phyloP scores from a whole-genome alignment of 2,113 vertebrate species.

The Rafetus swinhoei region DNA sequence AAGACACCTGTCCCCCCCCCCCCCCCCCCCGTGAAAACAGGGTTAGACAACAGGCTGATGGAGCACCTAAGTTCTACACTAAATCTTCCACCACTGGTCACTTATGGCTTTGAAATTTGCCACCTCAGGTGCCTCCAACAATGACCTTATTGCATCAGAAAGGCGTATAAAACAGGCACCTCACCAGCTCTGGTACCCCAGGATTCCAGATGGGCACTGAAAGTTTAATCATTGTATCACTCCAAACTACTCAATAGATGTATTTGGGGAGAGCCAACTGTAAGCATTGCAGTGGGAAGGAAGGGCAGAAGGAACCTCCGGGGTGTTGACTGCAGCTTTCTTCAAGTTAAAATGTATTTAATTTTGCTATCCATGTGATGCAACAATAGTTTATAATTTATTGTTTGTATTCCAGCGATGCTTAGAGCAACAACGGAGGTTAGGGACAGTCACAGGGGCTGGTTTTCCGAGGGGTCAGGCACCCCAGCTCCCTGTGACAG shows the following conservation, averaged over 20 bases:
- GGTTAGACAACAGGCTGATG: background rate
- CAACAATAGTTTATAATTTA: background rate
- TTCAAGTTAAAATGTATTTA: background rate
- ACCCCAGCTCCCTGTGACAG: background rate
- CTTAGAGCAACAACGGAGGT: background rate
- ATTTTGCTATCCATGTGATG: background rate
- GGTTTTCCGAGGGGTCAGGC: background rate
- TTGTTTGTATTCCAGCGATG: background rate
- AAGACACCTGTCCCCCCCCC: too few relatives aligned
- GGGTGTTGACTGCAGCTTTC: background rate
- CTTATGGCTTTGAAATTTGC: background rate
- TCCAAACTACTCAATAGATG: background rate
- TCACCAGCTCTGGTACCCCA: background rate
- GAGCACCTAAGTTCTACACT: background rate
- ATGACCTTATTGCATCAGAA: background rate
- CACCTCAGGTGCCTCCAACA: background rate
- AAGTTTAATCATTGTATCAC: background rate
- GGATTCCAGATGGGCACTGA: background rate
- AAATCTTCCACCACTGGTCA: background rate
- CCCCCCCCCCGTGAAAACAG: background rate
- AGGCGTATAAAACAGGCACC: background rate
- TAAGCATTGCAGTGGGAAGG: background rate
- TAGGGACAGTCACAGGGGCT: background rate
- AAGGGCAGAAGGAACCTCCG: background rate
- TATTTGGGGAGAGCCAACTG: background rate